Conservation (phyloP, 2,888 invertebrate species). For the Tuberolachnus salignus region DNA sequence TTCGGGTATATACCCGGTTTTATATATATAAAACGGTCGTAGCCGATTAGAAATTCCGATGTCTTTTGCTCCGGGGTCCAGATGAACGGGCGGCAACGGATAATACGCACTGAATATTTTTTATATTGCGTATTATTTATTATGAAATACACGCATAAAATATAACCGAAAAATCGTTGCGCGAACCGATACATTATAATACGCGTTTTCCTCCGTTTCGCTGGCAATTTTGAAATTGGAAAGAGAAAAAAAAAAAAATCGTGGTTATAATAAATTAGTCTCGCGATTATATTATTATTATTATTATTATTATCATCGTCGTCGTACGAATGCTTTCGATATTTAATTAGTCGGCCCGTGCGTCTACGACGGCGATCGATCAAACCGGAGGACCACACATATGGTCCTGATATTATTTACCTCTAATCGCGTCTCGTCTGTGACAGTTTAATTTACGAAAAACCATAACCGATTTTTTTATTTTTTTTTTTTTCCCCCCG, state of each 20-base stretch:
- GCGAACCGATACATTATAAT: neutral
- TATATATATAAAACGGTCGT: too few relatives aligned
- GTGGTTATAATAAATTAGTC: constrained; percentile 14
- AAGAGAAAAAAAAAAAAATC: neutral
- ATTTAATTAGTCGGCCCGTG: constrained; percentile 48
- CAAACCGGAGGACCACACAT: constrained; percentile 34
- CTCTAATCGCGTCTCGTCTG: neutral
- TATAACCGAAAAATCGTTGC: too few relatives aligned
- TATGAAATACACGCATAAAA: too few relatives aligned
- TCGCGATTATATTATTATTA: neutral
- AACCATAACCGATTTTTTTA: constrained; percentile 25
- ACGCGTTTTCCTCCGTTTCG: neutral
- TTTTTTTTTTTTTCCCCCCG: too few relatives aligned
- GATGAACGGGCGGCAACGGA: too few relatives aligned
- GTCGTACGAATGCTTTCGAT: constrained; percentile 13
- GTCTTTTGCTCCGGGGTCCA: too few relatives aligned
- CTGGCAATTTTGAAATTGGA: neutral
- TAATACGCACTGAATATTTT: too few relatives aligned
- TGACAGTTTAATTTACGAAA: constrained; percentile 45
- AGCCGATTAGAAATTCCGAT: too few relatives aligned
- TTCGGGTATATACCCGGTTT: too few relatives aligned
- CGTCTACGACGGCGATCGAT: constrained; percentile 41
- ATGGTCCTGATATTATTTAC: too few relatives aligned
- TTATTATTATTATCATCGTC: too few relatives aligned
- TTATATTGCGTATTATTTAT: too few relatives aligned